Conservation (phyloP, 1,140 invertebrate species). For the Papilio xuthus region DNA sequence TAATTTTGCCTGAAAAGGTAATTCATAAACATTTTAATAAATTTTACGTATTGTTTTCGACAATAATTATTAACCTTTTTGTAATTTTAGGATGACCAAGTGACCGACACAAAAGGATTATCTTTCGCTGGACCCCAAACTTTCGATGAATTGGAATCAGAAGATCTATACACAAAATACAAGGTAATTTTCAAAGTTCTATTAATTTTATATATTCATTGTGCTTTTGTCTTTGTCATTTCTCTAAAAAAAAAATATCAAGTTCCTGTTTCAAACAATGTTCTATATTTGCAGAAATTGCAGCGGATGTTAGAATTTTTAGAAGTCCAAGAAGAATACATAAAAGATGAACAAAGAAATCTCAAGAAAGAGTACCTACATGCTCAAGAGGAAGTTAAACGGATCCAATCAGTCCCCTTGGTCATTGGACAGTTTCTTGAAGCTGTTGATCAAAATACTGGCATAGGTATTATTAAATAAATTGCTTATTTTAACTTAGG, state of each 20-base stretch:
- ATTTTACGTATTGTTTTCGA: not conserved
- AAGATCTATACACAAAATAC: conserved; percentile 97
- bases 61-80: conserved; percentile 28
- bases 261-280: not conserved
- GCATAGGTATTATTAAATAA: conserved; percentile 86
- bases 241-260: not conserved
- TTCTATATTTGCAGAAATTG: conserved; percentile 88
- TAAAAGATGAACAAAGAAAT: conserved; percentile 99
- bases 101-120: conserved; percentile 71
- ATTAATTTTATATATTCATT: not conserved
- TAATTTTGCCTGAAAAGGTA: conserved; percentile 77
- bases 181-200: conserved; percentile 84
- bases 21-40: not conserved
- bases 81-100: conserved; percentile 74
- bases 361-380: conserved; percentile 98
- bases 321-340: conserved; percentile 98
- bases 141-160: conserved; percentile 89
- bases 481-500: not conserved
- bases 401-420: conserved; percentile 98
- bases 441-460: conserved; percentile 98
- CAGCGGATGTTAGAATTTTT: conserved; percentile 98
- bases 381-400: conserved; percentile 98
- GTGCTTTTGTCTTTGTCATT: not conserved
- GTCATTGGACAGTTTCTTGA: conserved; percentile 99
- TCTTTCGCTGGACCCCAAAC: conserved; percentile 70